Evolutionary conservation across 2,797 vertebrate species (phyloP).

Genomic region (Hyperoplus lanceolatus): DNA sequence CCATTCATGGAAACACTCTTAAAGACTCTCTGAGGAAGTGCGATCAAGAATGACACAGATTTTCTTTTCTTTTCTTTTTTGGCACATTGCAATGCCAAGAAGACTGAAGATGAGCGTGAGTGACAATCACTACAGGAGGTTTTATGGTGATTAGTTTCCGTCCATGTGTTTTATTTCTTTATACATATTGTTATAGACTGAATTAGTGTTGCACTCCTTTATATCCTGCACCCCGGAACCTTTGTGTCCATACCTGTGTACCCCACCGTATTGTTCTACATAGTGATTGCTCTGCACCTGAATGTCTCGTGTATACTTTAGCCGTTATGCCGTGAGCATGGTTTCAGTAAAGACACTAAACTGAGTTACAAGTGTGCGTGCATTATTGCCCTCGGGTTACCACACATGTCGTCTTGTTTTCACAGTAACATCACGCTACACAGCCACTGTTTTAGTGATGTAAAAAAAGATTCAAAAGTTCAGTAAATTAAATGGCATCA

Average conservation of each 20-base stretch:
- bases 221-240: too few species aligned
- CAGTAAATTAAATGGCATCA: background rate
- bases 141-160: slow-evolving; percentile 7
- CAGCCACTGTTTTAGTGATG: background rate
- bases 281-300: too few species aligned
- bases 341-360: too few species aligned
- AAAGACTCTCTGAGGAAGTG: slow-evolving; percentile 13
- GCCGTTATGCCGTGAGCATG: too few species aligned
- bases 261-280: too few species aligned
- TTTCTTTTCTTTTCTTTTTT: slow-evolving; percentile 4
- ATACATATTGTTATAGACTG: background rate
- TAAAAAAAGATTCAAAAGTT: background rate
- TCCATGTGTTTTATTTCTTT: background rate
- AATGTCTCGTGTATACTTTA: too few species aligned
- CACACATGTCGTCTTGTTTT: too few species aligned
- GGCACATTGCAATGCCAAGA: background rate
- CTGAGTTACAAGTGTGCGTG: too few species aligned
- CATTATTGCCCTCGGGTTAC: too few species aligned
- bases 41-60: background rate
- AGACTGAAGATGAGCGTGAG: background rate
- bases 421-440: too few species aligned
- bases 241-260: too few species aligned
- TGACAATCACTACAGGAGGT: background rate
- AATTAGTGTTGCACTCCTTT: too few species aligned
- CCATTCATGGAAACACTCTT: slow-evolving; percentile 3